These are phyloP conservation scores for Sebastes oblongus DNA, from an alignment of 2,797 vertebrate genomes.

Conservation along the genomic window DNA sequence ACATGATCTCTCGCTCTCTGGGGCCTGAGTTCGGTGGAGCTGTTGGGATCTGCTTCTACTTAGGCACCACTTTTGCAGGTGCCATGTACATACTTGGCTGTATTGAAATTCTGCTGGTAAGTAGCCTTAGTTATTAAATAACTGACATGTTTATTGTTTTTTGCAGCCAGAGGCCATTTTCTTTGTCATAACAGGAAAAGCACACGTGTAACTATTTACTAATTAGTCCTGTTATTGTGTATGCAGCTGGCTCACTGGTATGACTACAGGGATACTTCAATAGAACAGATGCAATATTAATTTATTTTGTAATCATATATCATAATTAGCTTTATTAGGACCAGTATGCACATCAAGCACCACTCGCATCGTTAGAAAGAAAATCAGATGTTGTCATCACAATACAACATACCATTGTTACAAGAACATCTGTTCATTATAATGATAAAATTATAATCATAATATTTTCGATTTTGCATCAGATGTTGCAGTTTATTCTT, in stretches of 20 bases:
- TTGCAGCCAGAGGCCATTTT: neutral
- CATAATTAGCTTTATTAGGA: neutral
- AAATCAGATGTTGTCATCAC: neutral
- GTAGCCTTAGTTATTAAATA: slow-evolving; percentile 32
- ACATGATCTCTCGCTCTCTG: slow-evolving; percentile 98
- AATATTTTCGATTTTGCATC: neutral
- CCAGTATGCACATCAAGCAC: neutral
- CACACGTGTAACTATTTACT: neutral
- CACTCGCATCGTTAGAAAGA: neutral
- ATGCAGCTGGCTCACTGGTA: neutral
- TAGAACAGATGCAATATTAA: neutral
- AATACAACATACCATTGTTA: neutral
- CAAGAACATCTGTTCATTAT: neutral
- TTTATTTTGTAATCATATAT: neutral
- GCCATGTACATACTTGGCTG: slow-evolving; percentile 99
- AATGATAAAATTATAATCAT: neutral
- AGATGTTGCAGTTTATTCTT: neutral
- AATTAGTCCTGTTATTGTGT: neutral
- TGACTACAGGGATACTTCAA: neutral
- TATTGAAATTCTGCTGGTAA: slow-evolving; percentile 97
- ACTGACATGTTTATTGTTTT: neutral
- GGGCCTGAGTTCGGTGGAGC: slow-evolving; percentile 98
- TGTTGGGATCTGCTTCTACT: slow-evolving; percentile 97
- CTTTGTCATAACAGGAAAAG: neutral
- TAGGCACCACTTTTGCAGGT: slow-evolving; percentile 97